Evolutionary conservation across 2,888 invertebrate genomes (phyloP), one percentile per base, ranked within the genome.

Genomic region (Autographa pulchrina): DNA sequence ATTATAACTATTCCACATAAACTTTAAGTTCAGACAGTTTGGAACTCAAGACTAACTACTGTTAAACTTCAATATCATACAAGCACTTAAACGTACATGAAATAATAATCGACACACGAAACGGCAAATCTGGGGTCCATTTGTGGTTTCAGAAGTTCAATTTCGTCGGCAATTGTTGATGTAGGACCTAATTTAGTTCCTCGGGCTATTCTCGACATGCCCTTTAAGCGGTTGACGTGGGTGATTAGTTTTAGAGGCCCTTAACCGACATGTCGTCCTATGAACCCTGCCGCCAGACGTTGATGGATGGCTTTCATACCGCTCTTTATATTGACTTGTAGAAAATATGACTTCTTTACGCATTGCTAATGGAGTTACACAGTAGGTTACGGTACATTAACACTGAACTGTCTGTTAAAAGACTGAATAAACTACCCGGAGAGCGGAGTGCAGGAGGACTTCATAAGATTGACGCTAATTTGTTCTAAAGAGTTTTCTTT

Each of bases 201-300:
- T 83, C 62, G 20, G 41, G 67, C 68, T 78, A 83, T 82, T 76
- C 75, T 70, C 72, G 73, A 85, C 83, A 75, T 78, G 79, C 80
- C 87, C 85, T 88, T 87, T 83, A 82, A 82, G 84, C 82, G 79
- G 86, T 85, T 78, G 82, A 84, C 84, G 80, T 74, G 68, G 76
- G 82, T 88, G 86, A 91, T 91, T 89, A 89, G 85, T 88, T 88
- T 84, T 82, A 70, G 76, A 60, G 81, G 74, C 78, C 72, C 80
- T 68, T 79, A 81, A 74, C 77, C 74, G 59, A 71, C 74, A 75
- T 71, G 74, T 75, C 78, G 70, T 79, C 78, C 72, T 72, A 68
- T 69, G 66, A 75, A 72, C 70, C 78, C 77, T 77, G 80, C 85
- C 89, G 87, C 80, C 88, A 88, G 85, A 81, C 71, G 70, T 81